Conservation (phyloP, 2,797 vertebrate species). For the Decapterus maruadsi region DNA sequence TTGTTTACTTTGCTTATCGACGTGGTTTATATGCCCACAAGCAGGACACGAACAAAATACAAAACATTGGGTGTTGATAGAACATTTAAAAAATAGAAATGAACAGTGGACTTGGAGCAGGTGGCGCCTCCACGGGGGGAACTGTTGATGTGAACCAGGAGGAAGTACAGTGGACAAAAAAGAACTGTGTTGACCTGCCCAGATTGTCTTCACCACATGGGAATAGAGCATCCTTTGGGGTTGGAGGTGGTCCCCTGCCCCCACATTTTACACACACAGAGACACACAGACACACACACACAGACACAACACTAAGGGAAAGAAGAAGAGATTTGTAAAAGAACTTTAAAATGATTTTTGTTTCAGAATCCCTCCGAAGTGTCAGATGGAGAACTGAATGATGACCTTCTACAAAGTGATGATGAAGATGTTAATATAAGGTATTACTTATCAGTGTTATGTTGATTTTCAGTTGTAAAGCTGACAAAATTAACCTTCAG, state of each 20-base stretch:
- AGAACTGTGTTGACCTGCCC: conserved; percentile 71
- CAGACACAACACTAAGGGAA: background rate
- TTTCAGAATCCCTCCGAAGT: conserved; percentile 93
- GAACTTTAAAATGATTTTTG: conserved; percentile 2
- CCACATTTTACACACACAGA: conserved; percentile 49
- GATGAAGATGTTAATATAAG: conserved; percentile 88
- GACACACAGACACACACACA: conserved; percentile 13
- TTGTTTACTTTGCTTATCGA: conserved; percentile 16
- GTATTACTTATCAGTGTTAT: conserved; percentile 49
- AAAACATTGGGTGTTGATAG: conserved; percentile 28
- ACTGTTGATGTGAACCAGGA: conserved; percentile 79
- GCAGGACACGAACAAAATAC: conserved; percentile 27
- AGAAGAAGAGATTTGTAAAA: background rate
- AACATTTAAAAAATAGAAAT: conserved; percentile 58
- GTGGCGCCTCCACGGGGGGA: conserved; percentile 72
- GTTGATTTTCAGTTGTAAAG: background rate
- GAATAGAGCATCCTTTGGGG: conserved; percentile 76
- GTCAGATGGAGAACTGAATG: conserved; percentile 97
- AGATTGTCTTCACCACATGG: conserved; percentile 79
- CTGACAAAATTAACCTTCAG: background rate
- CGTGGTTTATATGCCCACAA: conserved; percentile 27
- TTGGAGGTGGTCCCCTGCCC: conserved; percentile 71
- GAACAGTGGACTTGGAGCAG: conserved; percentile 57
- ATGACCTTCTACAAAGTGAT: conserved; percentile 97
- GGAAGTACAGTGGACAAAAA: conserved; percentile 81